These are phyloP conservation scores for Nasua narica DNA, from an alignment of 2,797 vertebrate species.

Conservation along the genomic window DNA sequence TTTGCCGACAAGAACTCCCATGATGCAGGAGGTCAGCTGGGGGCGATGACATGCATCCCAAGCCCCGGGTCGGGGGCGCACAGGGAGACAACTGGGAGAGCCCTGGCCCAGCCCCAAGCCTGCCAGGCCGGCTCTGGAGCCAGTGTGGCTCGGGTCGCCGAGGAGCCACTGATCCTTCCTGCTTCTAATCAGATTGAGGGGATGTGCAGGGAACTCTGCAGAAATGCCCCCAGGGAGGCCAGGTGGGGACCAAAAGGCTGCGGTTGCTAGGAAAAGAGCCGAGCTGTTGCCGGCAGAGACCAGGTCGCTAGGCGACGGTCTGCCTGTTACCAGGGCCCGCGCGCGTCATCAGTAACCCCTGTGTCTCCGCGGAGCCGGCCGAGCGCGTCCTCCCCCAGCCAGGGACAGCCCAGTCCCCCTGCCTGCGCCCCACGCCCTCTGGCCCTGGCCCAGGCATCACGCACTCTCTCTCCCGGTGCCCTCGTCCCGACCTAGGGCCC, in stretches of 20 bases:
- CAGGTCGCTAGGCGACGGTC: slow-evolving; percentile 76
- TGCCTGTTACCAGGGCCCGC: slow-evolving; percentile 48
- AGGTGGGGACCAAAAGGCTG: slow-evolving; percentile 58
- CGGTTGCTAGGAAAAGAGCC: slow-evolving; percentile 86
- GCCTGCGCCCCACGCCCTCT: background rate
- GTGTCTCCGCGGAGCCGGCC: background rate
- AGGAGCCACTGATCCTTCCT: slow-evolving; percentile 21
- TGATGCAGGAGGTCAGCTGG: slow-evolving; percentile 41
- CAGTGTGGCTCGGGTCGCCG: background rate
- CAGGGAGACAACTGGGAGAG: rapidly evolving
- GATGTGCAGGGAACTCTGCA: background rate
- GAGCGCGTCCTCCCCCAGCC: slow-evolving; percentile 20
- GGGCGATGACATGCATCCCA: background rate
- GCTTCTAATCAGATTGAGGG: slow-evolving; percentile 39
- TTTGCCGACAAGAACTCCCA: slow-evolving; percentile 22
- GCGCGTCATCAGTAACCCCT: slow-evolving; percentile 65
- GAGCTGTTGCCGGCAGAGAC: slow-evolving; percentile 81
- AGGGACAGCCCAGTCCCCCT: background rate
- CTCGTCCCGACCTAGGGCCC: background rate
- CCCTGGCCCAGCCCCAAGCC: rapidly evolving
- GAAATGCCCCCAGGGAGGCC: slow-evolving; percentile 22
- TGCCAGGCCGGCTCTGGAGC: background rate
- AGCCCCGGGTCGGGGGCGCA: background rate
- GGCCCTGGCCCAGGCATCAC: background rate
- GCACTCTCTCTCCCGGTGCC: slow-evolving; percentile 51